These are phyloP conservation scores for Megathymus violae DNA, from an alignment of 1,140 invertebrate genomes.

Conservation along the genomic window DNA sequence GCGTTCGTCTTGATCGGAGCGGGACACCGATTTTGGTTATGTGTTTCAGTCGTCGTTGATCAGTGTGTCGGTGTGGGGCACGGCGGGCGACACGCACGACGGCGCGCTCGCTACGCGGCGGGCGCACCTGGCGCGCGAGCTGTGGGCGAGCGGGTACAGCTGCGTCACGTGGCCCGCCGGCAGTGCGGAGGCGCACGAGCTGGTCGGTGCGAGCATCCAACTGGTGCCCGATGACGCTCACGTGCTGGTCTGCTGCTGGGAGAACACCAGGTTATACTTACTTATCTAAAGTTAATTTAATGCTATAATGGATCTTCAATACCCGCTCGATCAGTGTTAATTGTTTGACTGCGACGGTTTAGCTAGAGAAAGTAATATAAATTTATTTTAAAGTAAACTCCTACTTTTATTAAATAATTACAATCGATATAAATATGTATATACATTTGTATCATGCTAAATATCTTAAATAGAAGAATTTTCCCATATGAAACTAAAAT, in stretches of 20 bases:
- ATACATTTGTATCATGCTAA: too few species aligned
- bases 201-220: constrained; percentile 40
- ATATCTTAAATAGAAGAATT: too few species aligned
- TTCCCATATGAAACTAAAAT: too few species aligned
- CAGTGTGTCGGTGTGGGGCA: constrained; percentile 54
- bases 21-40: too few species aligned
- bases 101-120: constrained; percentile 36
- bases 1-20: constrained; percentile 58
- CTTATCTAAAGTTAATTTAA: too few species aligned
- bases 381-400: too few species aligned
- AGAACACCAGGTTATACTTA: constrained; percentile 45
- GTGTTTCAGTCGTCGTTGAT: constrained; percentile 42
- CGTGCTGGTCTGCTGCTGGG: constrained; percentile 50
- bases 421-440: too few species aligned
- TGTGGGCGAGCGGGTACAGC: constrained; percentile 49
- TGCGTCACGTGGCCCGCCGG: constrained; percentile 38
- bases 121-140: constrained; percentile 48
- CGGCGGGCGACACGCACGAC: constrained; percentile 44
- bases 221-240: constrained; percentile 43
- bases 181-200: constrained; percentile 47
- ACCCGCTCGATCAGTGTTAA: too few species aligned
- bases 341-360: too few species aligned
- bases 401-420: too few species aligned
- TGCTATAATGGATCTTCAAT: too few species aligned
- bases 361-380: too few species aligned